Conservation (phyloP, 2,888 invertebrate species). For the Oithona nana region DNA sequence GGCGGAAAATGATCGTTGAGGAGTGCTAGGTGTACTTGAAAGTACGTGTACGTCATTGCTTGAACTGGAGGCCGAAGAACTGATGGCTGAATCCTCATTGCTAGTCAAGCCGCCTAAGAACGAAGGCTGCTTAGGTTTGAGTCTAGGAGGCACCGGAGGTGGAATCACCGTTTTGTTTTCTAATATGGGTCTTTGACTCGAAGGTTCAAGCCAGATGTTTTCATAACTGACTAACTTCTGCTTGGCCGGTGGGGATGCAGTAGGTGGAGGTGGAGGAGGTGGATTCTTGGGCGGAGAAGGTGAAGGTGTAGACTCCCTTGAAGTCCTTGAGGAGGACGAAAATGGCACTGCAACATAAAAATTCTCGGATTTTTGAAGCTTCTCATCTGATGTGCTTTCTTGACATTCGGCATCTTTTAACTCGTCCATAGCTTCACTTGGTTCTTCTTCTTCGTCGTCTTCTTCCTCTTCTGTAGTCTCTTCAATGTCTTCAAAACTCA, state of each 20-base stretch:
- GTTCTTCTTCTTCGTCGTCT: not conserved
- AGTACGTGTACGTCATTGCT: not conserved
- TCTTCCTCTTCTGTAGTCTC: not conserved
- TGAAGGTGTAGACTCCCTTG: not conserved
- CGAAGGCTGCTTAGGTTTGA: not conserved
- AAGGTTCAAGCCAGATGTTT: not conserved
- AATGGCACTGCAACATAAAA: constrained; percentile 4
- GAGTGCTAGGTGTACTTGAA: not conserved
- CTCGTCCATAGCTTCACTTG: not conserved
- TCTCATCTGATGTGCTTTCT: not conserved
- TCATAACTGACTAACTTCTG: not conserved
- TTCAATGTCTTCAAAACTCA: no score
- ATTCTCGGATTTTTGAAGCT: not conserved
- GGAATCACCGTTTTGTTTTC: not conserved
- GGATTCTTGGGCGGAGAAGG: not conserved
- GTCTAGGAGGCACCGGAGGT: not conserved
- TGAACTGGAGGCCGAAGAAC: not conserved
- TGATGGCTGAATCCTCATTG: not conserved
- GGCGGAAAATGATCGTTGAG: constrained; percentile 7
- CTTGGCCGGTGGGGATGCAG: not conserved
- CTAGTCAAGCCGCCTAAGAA: not conserved
- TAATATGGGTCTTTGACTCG: no score
- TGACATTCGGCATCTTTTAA: not conserved
- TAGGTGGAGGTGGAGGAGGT: constrained; percentile 3
- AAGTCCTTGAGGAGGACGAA: no score